These are phyloP conservation scores for Odobenus rosmarus DNA, from an alignment of 2,113 vertebrate species.

Conservation along the genomic window DNA sequence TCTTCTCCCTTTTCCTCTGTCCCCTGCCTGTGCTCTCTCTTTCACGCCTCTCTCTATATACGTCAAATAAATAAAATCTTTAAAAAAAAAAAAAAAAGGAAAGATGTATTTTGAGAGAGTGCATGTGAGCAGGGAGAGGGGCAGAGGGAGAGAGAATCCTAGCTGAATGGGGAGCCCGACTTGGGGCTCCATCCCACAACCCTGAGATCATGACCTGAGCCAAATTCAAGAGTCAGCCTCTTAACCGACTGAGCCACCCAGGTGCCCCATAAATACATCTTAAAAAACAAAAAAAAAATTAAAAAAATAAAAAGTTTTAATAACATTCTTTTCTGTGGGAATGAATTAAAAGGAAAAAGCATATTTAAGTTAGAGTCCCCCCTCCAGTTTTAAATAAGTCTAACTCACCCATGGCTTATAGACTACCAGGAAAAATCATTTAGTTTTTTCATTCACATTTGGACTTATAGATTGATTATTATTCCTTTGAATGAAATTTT, in stretches of 20 bases:
- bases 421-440: not conserved
- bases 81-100: no score
- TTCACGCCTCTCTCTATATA: not conserved
- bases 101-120: not conserved
- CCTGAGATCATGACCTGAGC: not conserved
- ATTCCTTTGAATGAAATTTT: not conserved
- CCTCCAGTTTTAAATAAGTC: conserved; percentile 3
- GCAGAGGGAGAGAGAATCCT: not conserved
- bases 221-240: not conserved
- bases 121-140: not conserved
- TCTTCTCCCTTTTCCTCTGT: not conserved
- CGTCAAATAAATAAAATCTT: not conserved
- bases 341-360: conserved; percentile 44
- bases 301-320: not conserved
- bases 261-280: no score
- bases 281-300: not conserved
- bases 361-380: not conserved
- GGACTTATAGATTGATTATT: not conserved
- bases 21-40: not conserved
- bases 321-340: not conserved
- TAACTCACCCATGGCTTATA: not conserved
- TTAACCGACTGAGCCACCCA: not conserved
- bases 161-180: not conserved
- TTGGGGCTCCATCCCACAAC: not conserved
- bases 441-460: not conserved